Percentiles rank a stretch among this genome's conserved stretches.
Conservation (phyloP, 2,113 vertebrate genomes). For the Pelecanoides urinatrix region DNA sequence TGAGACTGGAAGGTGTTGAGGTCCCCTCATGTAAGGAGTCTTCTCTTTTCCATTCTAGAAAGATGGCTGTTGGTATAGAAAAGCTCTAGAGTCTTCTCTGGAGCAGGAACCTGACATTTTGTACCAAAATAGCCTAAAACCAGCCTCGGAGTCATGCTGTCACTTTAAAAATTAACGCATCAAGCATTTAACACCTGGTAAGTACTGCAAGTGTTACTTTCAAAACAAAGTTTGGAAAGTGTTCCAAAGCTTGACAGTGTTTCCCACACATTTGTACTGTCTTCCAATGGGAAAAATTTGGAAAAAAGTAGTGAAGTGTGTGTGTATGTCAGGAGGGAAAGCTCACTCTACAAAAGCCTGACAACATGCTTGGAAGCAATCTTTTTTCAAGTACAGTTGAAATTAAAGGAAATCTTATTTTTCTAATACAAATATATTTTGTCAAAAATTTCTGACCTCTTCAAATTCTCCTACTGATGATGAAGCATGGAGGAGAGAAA, state of each 20-base stretch:
- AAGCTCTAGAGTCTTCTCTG: not conserved
- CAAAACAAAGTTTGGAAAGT: not conserved
- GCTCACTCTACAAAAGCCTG: not conserved
- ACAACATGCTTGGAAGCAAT: not conserved
- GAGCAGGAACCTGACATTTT: not conserved
- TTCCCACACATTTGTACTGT: not conserved
- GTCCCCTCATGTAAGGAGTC: not conserved
- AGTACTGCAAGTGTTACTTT: not conserved
- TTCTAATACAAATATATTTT: not conserved
- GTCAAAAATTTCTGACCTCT: not conserved
- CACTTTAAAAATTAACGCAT: not conserved
- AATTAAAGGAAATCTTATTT: not conserved
- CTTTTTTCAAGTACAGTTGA: not conserved
- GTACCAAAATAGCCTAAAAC: not conserved
- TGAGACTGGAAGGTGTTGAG: not conserved
- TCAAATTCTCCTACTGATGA: not conserved
- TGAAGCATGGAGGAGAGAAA: not conserved
- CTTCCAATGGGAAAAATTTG: not conserved
- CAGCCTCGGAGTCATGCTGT: not conserved
- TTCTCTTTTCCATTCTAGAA: not conserved
- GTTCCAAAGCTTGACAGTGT: not conserved
- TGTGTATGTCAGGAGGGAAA: not conserved
- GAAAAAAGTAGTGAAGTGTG: not conserved
- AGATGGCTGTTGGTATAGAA: not conserved
- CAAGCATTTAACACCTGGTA: not conserved